These are phyloP conservation scores for Acropternis orthonyx DNA, from an alignment of 2,797 vertebrate species.

Conservation along the genomic window DNA sequence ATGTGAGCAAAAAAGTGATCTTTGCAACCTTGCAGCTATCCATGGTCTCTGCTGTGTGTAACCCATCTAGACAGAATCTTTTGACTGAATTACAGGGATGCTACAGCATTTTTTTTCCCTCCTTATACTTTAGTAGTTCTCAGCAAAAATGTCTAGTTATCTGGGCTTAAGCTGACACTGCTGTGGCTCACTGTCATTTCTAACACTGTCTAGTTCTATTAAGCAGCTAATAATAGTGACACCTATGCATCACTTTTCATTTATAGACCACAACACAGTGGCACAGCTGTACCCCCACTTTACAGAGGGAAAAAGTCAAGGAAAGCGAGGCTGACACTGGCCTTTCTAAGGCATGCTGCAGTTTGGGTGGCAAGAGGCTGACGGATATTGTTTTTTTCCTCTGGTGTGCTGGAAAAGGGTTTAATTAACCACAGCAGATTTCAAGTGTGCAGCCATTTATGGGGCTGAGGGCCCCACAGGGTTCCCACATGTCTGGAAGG, in stretches of 20 bases:
- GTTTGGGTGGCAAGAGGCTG: constrained; percentile 46
- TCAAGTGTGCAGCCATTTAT: not conserved
- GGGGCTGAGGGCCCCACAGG: not conserved
- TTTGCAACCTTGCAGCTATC: not conserved
- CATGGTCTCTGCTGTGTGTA: not conserved
- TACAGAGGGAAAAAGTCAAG: not conserved
- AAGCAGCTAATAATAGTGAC: constrained; percentile 27
- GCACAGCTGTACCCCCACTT: not conserved
- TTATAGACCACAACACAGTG: not conserved
- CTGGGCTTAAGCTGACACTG: not conserved
- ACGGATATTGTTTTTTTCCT: not conserved
- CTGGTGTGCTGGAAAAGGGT: constrained; percentile 13
- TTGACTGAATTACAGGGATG: not conserved
- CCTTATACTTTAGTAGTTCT: not conserved
- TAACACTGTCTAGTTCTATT: not conserved
- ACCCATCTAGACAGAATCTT: not conserved
- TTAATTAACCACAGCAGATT: constrained; percentile 23
- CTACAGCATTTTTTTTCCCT: not conserved
- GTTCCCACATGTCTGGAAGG: not conserved
- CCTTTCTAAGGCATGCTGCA: not conserved
- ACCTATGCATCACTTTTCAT: not conserved
- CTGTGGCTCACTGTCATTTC: not conserved
- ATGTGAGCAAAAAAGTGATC: not conserved
- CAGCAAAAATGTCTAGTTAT: not conserved
- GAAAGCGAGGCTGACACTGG: not conserved